Evolutionary conservation across 2,113 vertebrate genomes (phyloP).

Genomic region (Benitochromis conjunctus): DNA sequence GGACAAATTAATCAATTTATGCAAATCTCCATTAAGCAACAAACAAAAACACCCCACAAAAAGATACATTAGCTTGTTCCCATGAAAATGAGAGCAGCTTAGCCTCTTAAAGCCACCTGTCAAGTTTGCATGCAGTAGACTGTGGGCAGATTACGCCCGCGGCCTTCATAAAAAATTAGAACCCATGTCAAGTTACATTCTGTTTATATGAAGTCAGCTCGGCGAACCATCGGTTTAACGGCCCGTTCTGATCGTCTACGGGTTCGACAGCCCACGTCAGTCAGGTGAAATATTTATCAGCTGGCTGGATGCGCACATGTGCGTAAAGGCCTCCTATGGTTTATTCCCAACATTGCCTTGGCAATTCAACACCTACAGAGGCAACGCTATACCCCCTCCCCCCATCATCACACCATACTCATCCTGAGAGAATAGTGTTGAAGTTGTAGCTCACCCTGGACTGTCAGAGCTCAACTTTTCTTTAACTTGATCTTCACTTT

Average conservation of each 20-base stretch:
- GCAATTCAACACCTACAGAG: conserved; percentile 23
- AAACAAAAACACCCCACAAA: neutral
- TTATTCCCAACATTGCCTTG: neutral
- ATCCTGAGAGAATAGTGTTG: neutral
- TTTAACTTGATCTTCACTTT: neutral
- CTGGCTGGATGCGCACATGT: neutral
- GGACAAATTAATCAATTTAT: neutral
- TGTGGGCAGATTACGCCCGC: neutral
- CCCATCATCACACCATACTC: neutral
- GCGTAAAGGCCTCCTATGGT: neutral
- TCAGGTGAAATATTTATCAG: conserved; percentile 33
- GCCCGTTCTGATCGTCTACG: neutral
- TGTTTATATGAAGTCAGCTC: neutral
- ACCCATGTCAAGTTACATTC: neutral
- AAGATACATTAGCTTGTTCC: neutral
- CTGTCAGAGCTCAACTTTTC: neutral
- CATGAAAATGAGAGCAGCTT: neutral
- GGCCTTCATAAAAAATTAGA: neutral
- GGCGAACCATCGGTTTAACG: neutral
- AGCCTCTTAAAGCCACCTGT: neutral
- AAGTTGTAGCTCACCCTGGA: neutral
- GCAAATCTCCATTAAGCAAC: neutral
- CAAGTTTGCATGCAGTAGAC: neutral
- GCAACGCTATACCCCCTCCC: neutral
- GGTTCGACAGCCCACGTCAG: neutral